phyloP scores from a whole-genome alignment of 2,797 vertebrate species.

The Eupleurogrammus muticus region DNA sequence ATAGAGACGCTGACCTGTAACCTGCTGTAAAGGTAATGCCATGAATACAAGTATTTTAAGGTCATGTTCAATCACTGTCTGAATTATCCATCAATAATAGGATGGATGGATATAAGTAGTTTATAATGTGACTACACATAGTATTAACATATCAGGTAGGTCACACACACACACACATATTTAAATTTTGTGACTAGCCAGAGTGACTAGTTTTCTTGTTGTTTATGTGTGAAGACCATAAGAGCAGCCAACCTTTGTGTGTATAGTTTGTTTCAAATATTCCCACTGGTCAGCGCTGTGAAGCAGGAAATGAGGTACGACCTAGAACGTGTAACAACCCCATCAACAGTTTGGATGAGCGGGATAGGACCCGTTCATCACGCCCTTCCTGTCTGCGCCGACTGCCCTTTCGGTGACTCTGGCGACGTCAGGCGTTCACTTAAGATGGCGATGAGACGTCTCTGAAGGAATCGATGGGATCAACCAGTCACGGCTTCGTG shows the following conservation, averaged over 20 bases:
- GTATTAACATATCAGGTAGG: too few species aligned
- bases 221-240: too few species aligned
- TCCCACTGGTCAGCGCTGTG: constrained; percentile 17
- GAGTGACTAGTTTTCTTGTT: too few species aligned
- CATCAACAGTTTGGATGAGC: constrained; percentile 25
- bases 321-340: constrained; percentile 34
- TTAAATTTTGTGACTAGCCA: too few species aligned
- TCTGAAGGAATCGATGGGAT: background rate
- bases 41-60: too few species aligned
- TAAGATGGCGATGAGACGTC: constrained; percentile 36
- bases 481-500: constrained; percentile 16
- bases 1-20: too few species aligned
- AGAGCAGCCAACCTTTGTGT: background rate
- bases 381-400: constrained; percentile 19
- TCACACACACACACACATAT: too few species aligned
- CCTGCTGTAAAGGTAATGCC: too few species aligned
- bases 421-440: constrained; percentile 28
- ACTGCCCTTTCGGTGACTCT: constrained; percentile 20
- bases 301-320: constrained; percentile 54
- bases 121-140: too few species aligned
- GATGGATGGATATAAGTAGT: too few species aligned
- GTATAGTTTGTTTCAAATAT: constrained; percentile 17
- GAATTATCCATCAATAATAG: too few species aligned
- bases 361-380: constrained; percentile 12
- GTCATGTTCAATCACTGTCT: too few species aligned